Conservation (phyloP, 2,113 vertebrate species). For the Nibea coibor region DNA sequence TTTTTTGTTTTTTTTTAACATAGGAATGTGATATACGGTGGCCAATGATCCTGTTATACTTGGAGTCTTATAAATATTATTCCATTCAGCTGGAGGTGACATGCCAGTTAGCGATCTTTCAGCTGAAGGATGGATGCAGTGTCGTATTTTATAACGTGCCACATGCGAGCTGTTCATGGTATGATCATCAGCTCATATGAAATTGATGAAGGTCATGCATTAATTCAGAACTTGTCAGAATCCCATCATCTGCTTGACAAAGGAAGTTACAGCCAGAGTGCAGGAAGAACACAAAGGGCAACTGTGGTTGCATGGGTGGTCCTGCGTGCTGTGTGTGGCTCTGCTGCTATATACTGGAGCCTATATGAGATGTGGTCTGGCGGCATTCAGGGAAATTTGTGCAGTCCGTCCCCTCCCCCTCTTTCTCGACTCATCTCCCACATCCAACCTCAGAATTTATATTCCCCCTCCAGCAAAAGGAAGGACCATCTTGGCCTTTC, state of each 20-base stretch:
- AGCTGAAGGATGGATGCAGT: constrained; percentile 46
- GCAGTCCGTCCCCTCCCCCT: constrained; percentile 43
- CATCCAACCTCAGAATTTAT: constrained; percentile 73
- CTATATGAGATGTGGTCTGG: constrained; percentile 52
- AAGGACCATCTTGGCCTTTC: constrained; percentile 84
- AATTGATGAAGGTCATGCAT: constrained; percentile 76
- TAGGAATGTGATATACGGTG: constrained; percentile 50
- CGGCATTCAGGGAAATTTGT: constrained; percentile 59
- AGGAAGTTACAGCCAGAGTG: constrained; percentile 26
- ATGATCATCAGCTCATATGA: constrained; percentile 34
- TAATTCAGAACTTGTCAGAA: constrained; percentile 66
- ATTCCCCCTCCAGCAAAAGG: constrained; percentile 76
- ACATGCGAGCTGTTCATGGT: constrained; percentile 43
- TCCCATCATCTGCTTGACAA: constrained; percentile 39
- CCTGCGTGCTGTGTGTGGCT: constrained; percentile 15
- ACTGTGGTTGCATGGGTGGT: neutral
- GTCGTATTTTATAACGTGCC: constrained; percentile 59
- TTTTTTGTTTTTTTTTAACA: constrained; percentile 54
- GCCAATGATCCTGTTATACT: constrained; percentile 47
- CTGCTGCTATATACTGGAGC: constrained; percentile 5
- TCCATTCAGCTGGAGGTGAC: constrained; percentile 64
- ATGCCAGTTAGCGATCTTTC: constrained; percentile 49
- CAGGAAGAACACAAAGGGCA: constrained; percentile 8
- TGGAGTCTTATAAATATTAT: constrained; percentile 71
- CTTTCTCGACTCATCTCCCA: constrained; percentile 61